A percentile compares a stretch with the other conserved stretches of the same genome.
phyloP scores from a whole-genome alignment of 2,797 vertebrate species.

The Pipistrellus pygmaeus region DNA sequence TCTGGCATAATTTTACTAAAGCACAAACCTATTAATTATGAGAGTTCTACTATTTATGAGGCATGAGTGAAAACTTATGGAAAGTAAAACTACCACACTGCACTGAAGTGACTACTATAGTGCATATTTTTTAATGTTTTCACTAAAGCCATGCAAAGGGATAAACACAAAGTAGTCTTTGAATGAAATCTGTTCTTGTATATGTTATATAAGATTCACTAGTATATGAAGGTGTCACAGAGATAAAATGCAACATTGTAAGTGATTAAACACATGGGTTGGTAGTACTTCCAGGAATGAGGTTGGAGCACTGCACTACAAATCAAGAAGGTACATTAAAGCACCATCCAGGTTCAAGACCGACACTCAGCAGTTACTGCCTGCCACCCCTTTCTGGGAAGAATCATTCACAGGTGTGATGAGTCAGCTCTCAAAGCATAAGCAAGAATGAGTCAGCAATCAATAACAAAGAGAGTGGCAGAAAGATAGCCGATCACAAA shows the following conservation, averaged over 20 bases:
- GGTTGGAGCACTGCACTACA: conserved; percentile 96
- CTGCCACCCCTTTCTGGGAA: conserved; percentile 63
- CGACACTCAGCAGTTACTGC: conserved; percentile 71
- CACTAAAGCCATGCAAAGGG: neutral
- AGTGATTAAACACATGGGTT: conserved; percentile 89
- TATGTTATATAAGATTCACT: neutral
- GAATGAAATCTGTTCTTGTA: conserved; percentile 12
- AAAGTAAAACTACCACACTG: neutral
- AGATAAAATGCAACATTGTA: conserved; percentile 60
- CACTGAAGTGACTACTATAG: conserved; percentile 25
- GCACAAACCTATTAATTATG: conserved; percentile 57
- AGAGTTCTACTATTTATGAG: conserved; percentile 59
- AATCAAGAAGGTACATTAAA: conserved; percentile 93
- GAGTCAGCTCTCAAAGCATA: conserved; percentile 67
- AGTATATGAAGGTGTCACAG: conserved; percentile 51
- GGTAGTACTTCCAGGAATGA: conserved; percentile 96
- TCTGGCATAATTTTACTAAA: conserved; percentile 46
- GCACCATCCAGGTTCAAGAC: conserved; percentile 92
- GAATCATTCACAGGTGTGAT: conserved; percentile 35
- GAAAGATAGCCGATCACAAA: conserved; percentile 40
- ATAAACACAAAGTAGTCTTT: conserved; percentile 28
- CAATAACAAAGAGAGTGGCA: conserved; percentile 71
- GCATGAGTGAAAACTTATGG: neutral
- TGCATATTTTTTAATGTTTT: conserved; percentile 61
- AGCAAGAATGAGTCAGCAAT: conserved; percentile 81